These are phyloP conservation scores for Sitobion miscanthi DNA, from an alignment of 1,140 invertebrate genomes.

Conservation along the genomic window DNA sequence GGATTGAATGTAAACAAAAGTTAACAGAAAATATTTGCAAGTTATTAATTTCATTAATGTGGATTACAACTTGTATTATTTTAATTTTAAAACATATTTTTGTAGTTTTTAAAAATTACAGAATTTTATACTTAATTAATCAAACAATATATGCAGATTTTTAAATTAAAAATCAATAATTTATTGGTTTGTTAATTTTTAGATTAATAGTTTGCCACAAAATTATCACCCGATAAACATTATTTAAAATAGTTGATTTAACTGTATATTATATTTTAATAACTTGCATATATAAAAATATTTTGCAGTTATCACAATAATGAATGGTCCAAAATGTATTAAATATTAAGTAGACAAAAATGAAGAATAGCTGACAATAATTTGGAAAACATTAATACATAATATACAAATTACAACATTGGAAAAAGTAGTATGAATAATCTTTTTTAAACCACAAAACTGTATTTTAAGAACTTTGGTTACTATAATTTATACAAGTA, in stretches of 20 bases:
- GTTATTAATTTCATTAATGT: slow-evolving; percentile 5
- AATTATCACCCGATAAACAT: background rate
- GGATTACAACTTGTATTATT: background rate
- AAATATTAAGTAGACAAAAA: slow-evolving; percentile 15
- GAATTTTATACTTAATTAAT: background rate
- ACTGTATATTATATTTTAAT: background rate
- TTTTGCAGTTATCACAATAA: slow-evolving; percentile 26
- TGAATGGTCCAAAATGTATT: slow-evolving; percentile 23
- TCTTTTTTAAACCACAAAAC: slow-evolving; percentile 14
- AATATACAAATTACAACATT: background rate
- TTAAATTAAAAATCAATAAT: background rate
- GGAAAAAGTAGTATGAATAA: background rate
- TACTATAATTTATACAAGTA: background rate
- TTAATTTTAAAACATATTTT: background rate
- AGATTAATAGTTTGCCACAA: background rate
- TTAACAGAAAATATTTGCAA: slow-evolving; percentile 13
- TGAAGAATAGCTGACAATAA: background rate
- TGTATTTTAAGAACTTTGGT: background rate
- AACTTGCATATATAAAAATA: slow-evolving; percentile 9
- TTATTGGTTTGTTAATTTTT: background rate
- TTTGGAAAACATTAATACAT: background rate
- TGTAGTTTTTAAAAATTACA: background rate
- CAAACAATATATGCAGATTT: background rate
- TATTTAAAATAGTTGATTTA: background rate
- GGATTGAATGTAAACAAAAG: background rate